A percentile compares a stretch with the other conserved stretches of the same genome.
Evolutionary conservation across 2,797 vertebrate species (phyloP).

Genomic region (Argya squamiceps): DNA sequence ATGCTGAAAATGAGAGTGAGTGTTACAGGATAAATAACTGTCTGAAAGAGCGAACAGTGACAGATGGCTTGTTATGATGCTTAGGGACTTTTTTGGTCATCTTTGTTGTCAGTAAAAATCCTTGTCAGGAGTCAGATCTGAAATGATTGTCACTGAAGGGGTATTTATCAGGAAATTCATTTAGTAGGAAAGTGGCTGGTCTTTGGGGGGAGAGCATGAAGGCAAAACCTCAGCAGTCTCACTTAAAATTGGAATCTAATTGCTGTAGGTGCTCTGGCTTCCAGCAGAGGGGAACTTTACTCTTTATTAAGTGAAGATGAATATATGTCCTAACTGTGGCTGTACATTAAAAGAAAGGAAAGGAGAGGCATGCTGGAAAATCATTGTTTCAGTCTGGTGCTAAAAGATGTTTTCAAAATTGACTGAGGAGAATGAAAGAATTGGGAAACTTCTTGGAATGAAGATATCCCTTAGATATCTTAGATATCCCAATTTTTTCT

Average conservation of each 20-base stretch:
- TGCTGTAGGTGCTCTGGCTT: background rate
- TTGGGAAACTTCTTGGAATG: background rate
- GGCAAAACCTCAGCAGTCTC: background rate
- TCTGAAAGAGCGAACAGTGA: background rate
- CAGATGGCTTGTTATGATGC: constrained; percentile 5
- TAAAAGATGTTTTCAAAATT: background rate
- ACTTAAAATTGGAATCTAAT: background rate
- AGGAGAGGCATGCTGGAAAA: background rate
- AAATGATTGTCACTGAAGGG: background rate
- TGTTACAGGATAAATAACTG: background rate
- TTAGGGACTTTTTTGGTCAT: background rate
- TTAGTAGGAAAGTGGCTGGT: background rate
- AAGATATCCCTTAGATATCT: background rate
- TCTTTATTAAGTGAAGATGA: background rate
- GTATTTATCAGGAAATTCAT: background rate
- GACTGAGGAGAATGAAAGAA: background rate
- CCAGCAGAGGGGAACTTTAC: background rate
- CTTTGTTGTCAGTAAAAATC: constrained; percentile 2
- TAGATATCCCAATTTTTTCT: background rate
- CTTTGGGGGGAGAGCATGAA: background rate
- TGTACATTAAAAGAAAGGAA: background rate
- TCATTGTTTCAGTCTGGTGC: background rate
- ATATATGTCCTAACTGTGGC: background rate
- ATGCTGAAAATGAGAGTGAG: background rate
- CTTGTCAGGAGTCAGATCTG: background rate